Evolutionary conservation across 2,888 invertebrate species (phyloP), one percentile per base, ranked within the genome.

Genomic region (Steromphala cineraria): DNA sequence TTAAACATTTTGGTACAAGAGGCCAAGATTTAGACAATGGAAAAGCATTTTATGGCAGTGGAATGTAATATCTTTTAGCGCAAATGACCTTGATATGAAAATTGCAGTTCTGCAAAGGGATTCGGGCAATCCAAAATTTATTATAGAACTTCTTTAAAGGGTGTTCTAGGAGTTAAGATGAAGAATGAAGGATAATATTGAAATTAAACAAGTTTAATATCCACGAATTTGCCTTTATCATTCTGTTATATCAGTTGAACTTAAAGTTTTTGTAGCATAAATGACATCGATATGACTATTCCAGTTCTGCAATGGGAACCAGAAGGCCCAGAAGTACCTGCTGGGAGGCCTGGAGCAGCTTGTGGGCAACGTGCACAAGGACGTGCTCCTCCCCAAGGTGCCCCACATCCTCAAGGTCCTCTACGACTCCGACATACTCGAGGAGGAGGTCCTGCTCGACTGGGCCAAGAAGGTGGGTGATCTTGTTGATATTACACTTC

Each of bases 371-470:
- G 94, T 97, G 87, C 96, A 97, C 94, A 95, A 95, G 88, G 88
- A 89, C 8, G 94, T 95, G 79, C 95, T 99, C 89, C 95, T 99
- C 95, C 95, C 96, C 81, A 98, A 98, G 93, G 97, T 98, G 89
- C 96, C 97, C 87, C 96, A 96, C 92, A 96, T 98, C 89, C 95
- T 98, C 87, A 98, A 98, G 95, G 94, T 96, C 87, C 96, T 99
- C 91, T 99, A 99, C 94, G 99, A 99, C 94, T 94, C 95, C 88
- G 99, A 99, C 94, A 97, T 99, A 90, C 95, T 99, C 90, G 98
- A 98, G 87, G 99, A 99, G 94, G 97, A 97, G 92, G 96, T 97
- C 74, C 95, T 99, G 88, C 94, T 99, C 84, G 98, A 99, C 86
- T 99, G 99, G 99, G 96, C 96, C 10, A 96, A 96, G 89, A 99